Conservation (phyloP, 37 sponge, comb jelly and placozoan genomes). For the Corticium candelabrum region DNA sequence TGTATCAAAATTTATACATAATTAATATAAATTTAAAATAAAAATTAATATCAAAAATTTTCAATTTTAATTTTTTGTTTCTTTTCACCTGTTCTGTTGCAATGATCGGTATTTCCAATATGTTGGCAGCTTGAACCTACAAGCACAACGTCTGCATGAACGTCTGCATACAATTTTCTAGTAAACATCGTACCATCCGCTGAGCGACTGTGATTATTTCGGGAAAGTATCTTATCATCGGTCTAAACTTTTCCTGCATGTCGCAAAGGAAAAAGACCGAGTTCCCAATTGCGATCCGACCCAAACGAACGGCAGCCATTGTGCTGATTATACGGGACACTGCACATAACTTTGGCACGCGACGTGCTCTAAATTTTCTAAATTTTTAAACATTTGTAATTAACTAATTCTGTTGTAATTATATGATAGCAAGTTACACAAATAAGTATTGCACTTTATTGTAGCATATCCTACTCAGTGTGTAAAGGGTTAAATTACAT, state of each 20-base stretch:
- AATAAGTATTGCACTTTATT: too few relatives aligned
- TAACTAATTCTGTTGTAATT: too few relatives aligned
- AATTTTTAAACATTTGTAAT: too few relatives aligned
- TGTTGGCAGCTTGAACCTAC: conserved; percentile 78
- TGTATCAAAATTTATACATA: too few relatives aligned
- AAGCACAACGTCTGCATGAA: neutral
- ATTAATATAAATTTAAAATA: too few relatives aligned
- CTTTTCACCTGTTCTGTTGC: conserved; percentile 67
- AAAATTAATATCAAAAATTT: neutral
- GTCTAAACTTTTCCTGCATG: conserved; percentile 98
- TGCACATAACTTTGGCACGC: too few relatives aligned
- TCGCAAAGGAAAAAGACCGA: conserved; percentile 94
- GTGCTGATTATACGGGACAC: too few relatives aligned
- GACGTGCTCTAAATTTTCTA: too few relatives aligned
- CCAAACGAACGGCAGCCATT: conserved; percentile 31
- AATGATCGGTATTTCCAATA: conserved; percentile 86
- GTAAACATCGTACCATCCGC: conserved; percentile 70
- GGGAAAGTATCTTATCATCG: conserved; percentile 82
- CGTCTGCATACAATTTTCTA: neutral
- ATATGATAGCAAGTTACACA: too few relatives aligned
- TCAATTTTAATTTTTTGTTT: neutral
- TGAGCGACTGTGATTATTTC: conserved; percentile 80
- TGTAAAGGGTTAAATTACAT: too few relatives aligned
- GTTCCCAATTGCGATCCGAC: conserved; percentile 47
- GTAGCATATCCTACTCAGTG: too few relatives aligned